A percentile compares a stretch with the other conserved stretches of the same genome.
phyloP scores from a whole-genome alignment of 2,888 invertebrate species.

The Aquatica leii region DNA sequence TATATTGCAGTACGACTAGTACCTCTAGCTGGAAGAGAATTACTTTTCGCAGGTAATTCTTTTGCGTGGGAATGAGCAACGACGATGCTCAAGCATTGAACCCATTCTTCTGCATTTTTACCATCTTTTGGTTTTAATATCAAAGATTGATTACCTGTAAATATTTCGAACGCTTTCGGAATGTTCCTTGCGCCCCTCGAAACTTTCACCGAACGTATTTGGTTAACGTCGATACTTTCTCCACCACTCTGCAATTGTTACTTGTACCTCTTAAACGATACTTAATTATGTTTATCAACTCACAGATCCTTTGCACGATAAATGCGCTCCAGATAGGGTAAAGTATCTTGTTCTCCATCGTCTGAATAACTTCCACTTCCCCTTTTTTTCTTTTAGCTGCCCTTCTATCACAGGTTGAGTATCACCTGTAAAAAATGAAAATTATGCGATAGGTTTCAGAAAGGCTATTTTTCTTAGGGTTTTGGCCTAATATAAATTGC shows the following conservation, averaged over 20 bases:
- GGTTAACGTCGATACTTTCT: constrained; percentile 88
- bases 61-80: constrained; percentile 85
- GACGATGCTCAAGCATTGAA: constrained; percentile 92
- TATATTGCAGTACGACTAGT: constrained; percentile 57
- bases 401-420: constrained; percentile 90
- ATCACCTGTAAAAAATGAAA: constrained; percentile 61
- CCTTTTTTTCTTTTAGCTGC: constrained; percentile 90
- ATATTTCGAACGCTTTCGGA: constrained; percentile 96
- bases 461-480: too few species aligned
- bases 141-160: constrained; percentile 90
- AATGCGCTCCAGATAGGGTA: constrained; percentile 90
- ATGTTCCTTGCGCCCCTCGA: constrained; percentile 90
- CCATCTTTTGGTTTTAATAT: constrained; percentile 95
- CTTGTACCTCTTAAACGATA: constrained; percentile 3
- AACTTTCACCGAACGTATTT: constrained; percentile 94
- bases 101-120: constrained; percentile 95
- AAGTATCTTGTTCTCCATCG: constrained; percentile 95
- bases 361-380: constrained; percentile 89
- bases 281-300: constrained; percentile 54
- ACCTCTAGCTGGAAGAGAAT: constrained; percentile 61
- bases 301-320: constrained; percentile 86
- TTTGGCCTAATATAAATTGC: too few species aligned
- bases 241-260: constrained; percentile 76
- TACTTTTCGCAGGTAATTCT: constrained; percentile 63
- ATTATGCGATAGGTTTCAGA: too few species aligned